Conservation (phyloP, 2,113 vertebrate species). For the Colistium nudipinnis region DNA sequence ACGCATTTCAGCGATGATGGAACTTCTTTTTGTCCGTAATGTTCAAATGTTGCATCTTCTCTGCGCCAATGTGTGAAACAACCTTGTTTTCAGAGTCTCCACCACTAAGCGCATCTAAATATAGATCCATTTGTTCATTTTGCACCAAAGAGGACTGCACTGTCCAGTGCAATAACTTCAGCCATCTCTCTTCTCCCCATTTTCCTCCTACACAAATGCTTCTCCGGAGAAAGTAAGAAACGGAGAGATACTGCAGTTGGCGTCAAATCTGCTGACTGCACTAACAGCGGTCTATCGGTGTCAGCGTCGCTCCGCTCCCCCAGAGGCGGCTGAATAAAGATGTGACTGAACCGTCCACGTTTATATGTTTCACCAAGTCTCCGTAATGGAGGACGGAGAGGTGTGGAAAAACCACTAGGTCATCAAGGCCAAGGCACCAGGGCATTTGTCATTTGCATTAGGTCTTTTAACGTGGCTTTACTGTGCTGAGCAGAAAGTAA, state of each 20-base stretch:
- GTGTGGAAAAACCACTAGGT: not conserved
- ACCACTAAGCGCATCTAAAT: slow-evolving; percentile 37
- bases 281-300: slow-evolving; percentile 57
- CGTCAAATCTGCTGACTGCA: slow-evolving; percentile 72
- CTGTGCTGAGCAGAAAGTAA: slow-evolving; percentile 19
- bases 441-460: slow-evolving; percentile 16
- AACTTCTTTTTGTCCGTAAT: slow-evolving; percentile 31
- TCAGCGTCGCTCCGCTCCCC: slow-evolving; percentile 41
- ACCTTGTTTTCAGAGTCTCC: slow-evolving; percentile 46
- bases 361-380: slow-evolving; percentile 35
- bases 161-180: slow-evolving; percentile 4
- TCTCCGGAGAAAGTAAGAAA: slow-evolving; percentile 18
- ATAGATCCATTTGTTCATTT: slow-evolving; percentile 34
- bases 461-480: slow-evolving; percentile 36
- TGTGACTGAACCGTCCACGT: slow-evolving; percentile 41
- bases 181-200: slow-evolving; percentile 15
- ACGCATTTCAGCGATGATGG: slow-evolving; percentile 22
- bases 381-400: slow-evolving; percentile 6
- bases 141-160: not conserved
- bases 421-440: slow-evolving; percentile 13
- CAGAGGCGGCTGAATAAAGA: slow-evolving; percentile 57
- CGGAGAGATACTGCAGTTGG: slow-evolving; percentile 23
- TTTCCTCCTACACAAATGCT: slow-evolving; percentile 25
- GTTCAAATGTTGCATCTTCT: slow-evolving; percentile 28
- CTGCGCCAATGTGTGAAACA: slow-evolving; percentile 29